Conservation (phyloP, 2,888 invertebrate species). For the Aspidiotus destructor region DNA sequence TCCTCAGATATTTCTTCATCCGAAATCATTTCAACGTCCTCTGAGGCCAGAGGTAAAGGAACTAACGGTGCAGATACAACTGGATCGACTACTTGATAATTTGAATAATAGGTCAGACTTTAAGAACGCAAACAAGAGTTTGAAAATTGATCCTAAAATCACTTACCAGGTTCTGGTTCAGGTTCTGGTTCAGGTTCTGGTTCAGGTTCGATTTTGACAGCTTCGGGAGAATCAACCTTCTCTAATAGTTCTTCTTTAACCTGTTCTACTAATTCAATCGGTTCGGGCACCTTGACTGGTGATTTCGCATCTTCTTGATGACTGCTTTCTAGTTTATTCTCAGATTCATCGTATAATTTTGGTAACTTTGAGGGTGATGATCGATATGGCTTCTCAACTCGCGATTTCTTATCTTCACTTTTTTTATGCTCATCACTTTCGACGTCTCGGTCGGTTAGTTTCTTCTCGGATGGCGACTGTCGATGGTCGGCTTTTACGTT, state of each 20-base stretch:
- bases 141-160: not conserved
- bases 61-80: not conserved
- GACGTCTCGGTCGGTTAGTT: conserved; percentile 4
- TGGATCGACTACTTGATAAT: not conserved
- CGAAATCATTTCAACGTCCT: conserved; percentile 43
- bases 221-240: no score
- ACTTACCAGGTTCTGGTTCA: not conserved
- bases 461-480: conserved; percentile 8
- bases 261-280: not conserved
- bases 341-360: not conserved
- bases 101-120: not conserved
- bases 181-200: not conserved
- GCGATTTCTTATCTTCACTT: conserved; percentile 23
- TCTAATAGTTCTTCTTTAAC: conserved; percentile 6
- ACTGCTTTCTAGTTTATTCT: conserved; percentile 3
- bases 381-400: conserved; percentile 12
- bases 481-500: conserved; percentile 1
- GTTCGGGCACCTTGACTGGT: conserved; percentile 13
- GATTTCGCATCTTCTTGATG: conserved; percentile 12
- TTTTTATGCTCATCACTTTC: conserved; percentile 20
- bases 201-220: no score
- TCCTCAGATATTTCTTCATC: conserved; percentile 43
- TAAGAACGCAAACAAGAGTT: not conserved
- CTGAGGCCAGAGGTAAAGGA: conserved; percentile 35
- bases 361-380: conserved; percentile 10